Base-by-base conservation (phyloP, 2,113 vertebrate species). In the Canis aureus region DNA sequence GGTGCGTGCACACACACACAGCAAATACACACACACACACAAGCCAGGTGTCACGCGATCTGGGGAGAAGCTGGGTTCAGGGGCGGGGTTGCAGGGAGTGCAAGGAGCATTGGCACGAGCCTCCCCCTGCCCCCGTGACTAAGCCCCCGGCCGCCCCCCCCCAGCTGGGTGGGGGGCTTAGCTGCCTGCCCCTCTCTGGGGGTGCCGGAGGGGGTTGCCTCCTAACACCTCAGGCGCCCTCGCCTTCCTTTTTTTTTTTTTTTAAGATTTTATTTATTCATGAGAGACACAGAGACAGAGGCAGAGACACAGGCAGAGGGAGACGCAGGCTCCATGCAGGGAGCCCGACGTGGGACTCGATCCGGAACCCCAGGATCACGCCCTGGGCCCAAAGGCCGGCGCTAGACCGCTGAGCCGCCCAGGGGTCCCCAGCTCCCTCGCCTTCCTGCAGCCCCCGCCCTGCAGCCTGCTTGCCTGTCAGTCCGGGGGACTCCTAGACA, bases 1-100 rank as follows among this genome's bases (percentile, higher is more conserved):
- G 38, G 43, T 43, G 43, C 43, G 43, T 43, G 43, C 43, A 43
- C 12, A 22, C 59, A 11, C 60, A 8, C 38, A 8, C 22, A 23
- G 59, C 27, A 13, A 38, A 7, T 0, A 2, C 29, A 20, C 67
- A 27, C 17, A 27, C 17, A 23, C 13, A 3, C 71, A 43, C 69
- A 13, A 0, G 22, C 67, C 25, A 6, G 55, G 35, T 1, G 0
- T 67, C 64, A 2, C 2, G 29, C 29, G 35, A 11, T 59, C 66
- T n/a, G 0, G 51, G 60, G 43, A 57, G 38, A 4, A 27, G 8
- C 12, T 9, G 29, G 69, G 11, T 66, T 93, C 11, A 15, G 43
- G 13, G 0, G 27, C 66, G 13, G 43, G 43, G 43, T 6, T 43
- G 43, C 43, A 43, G 43, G 43, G 35, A 76, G 71, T 43, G 59